Evolutionary conservation across 2,113 vertebrate species (phyloP), one percentile per base, ranked within the genome.

Genomic region (Grallaria varia): DNA sequence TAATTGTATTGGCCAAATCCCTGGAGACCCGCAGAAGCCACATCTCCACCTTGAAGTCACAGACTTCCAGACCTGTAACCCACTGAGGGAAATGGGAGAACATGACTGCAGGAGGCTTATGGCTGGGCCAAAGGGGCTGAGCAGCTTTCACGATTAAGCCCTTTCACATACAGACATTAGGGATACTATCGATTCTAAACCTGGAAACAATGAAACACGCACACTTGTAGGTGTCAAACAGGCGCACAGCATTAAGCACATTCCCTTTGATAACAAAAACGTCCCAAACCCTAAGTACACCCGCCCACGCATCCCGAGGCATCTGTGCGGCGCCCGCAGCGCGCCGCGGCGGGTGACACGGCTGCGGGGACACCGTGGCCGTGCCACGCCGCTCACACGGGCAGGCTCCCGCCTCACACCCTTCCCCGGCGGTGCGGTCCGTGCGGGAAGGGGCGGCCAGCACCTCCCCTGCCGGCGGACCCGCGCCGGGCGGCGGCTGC

Each of bases 261-360:
- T 21, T 17, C 20, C 39, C 14, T 40, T 37, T 10, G 8, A 33
- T 1, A 44, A 52, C 25, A 22, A 14, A 33, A 37, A 12, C 0
- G 14, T 3, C 56, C 49, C 44, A 7, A 3, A 24, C 19, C 19
- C 22, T 11, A 12, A 28, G 24, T 0, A 19, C 21, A 11, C 20
- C 3, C 5, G 20, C 0, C 15, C 42, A 0, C 5, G 0, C 0
- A 14, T 0, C 9, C 75, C 1, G 14, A 52, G 69, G 7, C 42
- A 15, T 0, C 25, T 1, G 16, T 5, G 86, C 50, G 7, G 25
- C 1, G 19, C 27, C 81, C 4, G 45, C 8, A 31, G 63, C 30
- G 66, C 6, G 68, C 60, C 28, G 45, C 71, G 40, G 55, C 42
- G 79, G 30, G 40, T 49, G 87, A 6, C 78, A 12, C 20, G 20